Evolutionary conservation across 35 echinoderm and acorn worm genomes (phyloP).

Genomic region (Nesometra sesokonis): DNA sequence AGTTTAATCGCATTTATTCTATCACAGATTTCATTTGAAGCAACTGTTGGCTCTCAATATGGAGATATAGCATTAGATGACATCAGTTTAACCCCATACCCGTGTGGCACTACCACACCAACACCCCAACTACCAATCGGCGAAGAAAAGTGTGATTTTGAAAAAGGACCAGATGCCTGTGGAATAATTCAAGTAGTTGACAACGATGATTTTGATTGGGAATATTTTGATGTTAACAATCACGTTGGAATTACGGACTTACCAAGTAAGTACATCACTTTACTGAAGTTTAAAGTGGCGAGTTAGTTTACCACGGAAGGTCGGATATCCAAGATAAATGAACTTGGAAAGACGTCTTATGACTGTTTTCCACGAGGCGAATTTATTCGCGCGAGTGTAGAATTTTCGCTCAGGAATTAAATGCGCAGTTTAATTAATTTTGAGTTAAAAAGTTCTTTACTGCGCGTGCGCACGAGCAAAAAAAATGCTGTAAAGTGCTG

Average conservation of each 20-base stretch:
- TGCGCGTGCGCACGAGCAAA: too few species aligned
- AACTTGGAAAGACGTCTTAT: too few species aligned
- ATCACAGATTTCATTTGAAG: conserved; percentile 62
- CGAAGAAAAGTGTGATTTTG: not conserved
- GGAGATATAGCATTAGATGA: conserved; percentile 92
- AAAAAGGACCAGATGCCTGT: not conserved
- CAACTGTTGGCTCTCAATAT: conserved; percentile 27
- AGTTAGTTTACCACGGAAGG: too few species aligned
- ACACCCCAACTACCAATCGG: conserved; percentile 20
- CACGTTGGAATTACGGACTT: not conserved
- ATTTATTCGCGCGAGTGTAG: too few species aligned
- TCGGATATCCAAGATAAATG: too few species aligned
- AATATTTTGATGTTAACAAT: conserved; percentile 1
- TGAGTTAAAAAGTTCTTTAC: too few species aligned
- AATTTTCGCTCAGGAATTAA: too few species aligned
- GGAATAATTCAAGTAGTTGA: not conserved
- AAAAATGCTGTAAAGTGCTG: too few species aligned
- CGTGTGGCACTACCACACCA: conserved; percentile 36
- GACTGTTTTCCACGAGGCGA: too few species aligned
- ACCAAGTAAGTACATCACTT: not conserved
- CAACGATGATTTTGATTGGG: conserved; percentile 12
- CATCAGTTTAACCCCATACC: conserved; percentile 39
- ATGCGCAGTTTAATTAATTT: too few species aligned
- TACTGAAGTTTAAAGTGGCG: too few species aligned
- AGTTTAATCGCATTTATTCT: not conserved